phyloP scores from a whole-genome alignment of 2,888 invertebrate species.

The Coenonympha arcania region DNA sequence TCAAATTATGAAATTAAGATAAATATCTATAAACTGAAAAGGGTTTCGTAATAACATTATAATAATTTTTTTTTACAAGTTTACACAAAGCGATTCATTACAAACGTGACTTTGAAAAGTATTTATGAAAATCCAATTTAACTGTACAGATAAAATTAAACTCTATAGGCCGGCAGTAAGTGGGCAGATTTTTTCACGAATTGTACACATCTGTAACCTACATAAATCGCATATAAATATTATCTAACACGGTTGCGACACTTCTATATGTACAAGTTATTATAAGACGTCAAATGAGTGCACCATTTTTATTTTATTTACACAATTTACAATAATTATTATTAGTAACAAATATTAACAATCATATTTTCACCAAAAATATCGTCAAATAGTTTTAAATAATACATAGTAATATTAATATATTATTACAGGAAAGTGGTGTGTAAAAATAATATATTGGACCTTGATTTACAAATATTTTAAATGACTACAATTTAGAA shows the following conservation, averaged over 20 bases:
- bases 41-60: not conserved
- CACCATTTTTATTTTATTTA: slow-evolving; percentile 64
- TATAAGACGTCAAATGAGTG: slow-evolving; percentile 53
- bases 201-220: slow-evolving; percentile 22
- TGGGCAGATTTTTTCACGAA: slow-evolving; percentile 19
- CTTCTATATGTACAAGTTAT: slow-evolving; percentile 34
- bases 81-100: not conserved
- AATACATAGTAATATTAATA: slow-evolving; percentile 6
- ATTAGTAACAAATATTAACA: slow-evolving; percentile 63
- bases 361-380: slow-evolving; percentile 32
- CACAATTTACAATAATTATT: slow-evolving; percentile 64
- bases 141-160: slow-evolving; percentile 13
- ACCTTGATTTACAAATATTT: slow-evolving; percentile 38
- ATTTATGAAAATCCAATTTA: slow-evolving; percentile 4
- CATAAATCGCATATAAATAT: slow-evolving; percentile 25
- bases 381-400: slow-evolving; percentile 29
- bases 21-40: not conserved
- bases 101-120: not conserved
- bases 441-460: slow-evolving; percentile 40
- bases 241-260: slow-evolving; percentile 26
- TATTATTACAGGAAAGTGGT: slow-evolving; percentile 24
- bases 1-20: not conserved
- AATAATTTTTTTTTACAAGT: slow-evolving; percentile 1
- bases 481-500: not conserved
- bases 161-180: slow-evolving; percentile 24